Percentiles rank a stretch among this genome's conserved stretches.
Evolutionary conservation across 2,797 vertebrate genomes (phyloP).

Genomic region (Chanos chanos): DNA sequence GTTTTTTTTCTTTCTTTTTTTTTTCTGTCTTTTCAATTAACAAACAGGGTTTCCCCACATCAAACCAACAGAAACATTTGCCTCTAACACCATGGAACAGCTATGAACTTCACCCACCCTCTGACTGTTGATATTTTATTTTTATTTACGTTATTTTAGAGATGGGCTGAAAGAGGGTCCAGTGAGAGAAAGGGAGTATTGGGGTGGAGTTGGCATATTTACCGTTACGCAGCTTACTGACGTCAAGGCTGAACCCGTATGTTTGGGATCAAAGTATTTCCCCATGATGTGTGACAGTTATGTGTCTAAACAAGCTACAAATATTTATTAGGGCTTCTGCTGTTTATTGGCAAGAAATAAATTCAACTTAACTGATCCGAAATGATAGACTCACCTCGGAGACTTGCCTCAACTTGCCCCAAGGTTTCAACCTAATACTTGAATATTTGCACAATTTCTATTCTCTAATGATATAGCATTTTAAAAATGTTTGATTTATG

Average conservation of each 20-base stretch:
- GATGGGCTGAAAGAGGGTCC: too few species aligned
- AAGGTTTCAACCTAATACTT: too few species aligned
- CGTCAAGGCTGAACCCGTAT: constrained; percentile 58
- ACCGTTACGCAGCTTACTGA: constrained; percentile 59
- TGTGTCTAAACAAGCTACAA: constrained; percentile 73
- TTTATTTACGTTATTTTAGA: constrained; percentile 30
- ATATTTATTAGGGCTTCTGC: constrained; percentile 70
- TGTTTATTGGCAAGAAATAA: constrained; percentile 58
- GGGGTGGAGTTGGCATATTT: constrained; percentile 62
- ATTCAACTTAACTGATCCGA: too few species aligned
- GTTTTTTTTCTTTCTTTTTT: constrained; percentile 50
- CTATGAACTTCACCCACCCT: constrained; percentile 51
- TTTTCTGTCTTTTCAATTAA: too few species aligned
- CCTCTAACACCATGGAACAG: constrained; percentile 40
- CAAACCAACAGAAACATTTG: constrained; percentile 51
- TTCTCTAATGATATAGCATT: too few species aligned
- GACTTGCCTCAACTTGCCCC: too few species aligned
- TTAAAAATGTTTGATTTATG: too few species aligned
- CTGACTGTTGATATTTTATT: constrained; percentile 39
- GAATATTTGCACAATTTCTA: too few species aligned
- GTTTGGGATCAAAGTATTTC: constrained; percentile 73
- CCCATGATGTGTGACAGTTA: constrained; percentile 67
- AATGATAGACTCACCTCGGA: too few species aligned
- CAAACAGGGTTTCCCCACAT: constrained; percentile 67
- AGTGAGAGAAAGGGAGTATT: constrained; percentile 52